phyloP scores from a whole-genome alignment of 2,113 vertebrate species.

The Felis catus region F.catus_Fca126_mat1.0 CM031418.1:129865001-129865500 shows the following conservation, averaged over 20 bases:
- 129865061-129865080: background rate
- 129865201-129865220: no score
- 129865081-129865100: accelerated
- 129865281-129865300: no score
- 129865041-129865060: background rate
- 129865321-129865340: accelerated
- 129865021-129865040: background rate
- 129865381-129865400: background rate
- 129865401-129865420: background rate
- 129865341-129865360: no score
- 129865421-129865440: background rate
- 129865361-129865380: no score
- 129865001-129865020: background rate
- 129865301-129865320: no score
- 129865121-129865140: accelerated
- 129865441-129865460: background rate
- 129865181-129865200: no score
- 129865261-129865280: no score
- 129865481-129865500: background rate
- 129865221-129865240: no score
- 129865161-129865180: background rate
- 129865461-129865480: background rate
- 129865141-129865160: background rate
- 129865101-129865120: accelerated
- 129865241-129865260: no score